A percentile compares a stretch with the other conserved stretches of the same genome.
phyloP scores from a whole-genome alignment of 2,888 invertebrate genomes.

The Drosophila emarginata region DNA sequence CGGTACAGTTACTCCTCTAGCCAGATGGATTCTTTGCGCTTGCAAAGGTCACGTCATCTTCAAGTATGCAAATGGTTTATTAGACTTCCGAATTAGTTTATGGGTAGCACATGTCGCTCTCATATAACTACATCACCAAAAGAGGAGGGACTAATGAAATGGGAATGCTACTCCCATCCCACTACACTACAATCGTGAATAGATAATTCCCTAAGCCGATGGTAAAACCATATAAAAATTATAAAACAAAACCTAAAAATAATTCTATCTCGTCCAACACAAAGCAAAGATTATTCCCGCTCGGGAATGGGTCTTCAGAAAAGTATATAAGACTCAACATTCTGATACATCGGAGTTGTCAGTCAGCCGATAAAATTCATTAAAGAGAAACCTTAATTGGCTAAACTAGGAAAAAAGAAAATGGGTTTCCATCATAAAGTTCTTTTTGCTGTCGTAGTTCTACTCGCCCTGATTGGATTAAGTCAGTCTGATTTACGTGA shows the following conservation, averaged over 20 bases:
- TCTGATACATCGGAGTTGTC: neutral
- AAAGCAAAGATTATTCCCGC: neutral
- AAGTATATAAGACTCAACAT: neutral
- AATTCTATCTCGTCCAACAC: neutral
- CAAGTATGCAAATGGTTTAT: neutral
- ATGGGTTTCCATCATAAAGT: constrained; percentile 9
- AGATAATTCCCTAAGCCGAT: neutral
- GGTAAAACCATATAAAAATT: neutral
- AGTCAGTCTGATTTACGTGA: constrained; percentile 20
- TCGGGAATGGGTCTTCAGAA: neutral
- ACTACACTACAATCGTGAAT: neutral
- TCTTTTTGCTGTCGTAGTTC: constrained; percentile 15
- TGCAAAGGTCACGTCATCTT: neutral
- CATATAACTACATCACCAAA: neutral
- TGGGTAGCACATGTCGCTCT: neutral
- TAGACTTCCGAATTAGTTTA: constrained; percentile 1
- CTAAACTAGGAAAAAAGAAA: constrained; percentile 7
- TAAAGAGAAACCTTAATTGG: neutral
- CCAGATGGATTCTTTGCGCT: neutral
- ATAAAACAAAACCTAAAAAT: neutral
- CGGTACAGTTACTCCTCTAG: neutral
- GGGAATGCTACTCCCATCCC: neutral
- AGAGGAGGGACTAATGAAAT: neutral
- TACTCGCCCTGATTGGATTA: constrained; percentile 17
- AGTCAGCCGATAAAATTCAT: neutral